A percentile compares a stretch with the other conserved stretches of the same genome.
phyloP scores from a whole-genome alignment of 1,140 invertebrate species.

The Tetranychus cinnabarinus region DNA sequence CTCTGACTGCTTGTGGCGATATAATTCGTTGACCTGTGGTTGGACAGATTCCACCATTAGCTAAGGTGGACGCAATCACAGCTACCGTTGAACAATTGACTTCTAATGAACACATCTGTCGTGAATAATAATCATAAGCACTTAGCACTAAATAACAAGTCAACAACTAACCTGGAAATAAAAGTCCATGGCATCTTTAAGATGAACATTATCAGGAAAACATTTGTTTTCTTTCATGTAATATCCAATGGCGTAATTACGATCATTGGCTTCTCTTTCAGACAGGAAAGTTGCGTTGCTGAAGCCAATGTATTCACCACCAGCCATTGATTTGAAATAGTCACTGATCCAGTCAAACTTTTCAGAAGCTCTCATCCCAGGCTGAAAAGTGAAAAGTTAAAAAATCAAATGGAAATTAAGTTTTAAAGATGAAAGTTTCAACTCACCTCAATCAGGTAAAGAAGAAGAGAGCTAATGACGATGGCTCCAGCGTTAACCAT shows the following conservation, averaged over 20 bases:
- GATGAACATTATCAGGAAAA: conserved; percentile 63
- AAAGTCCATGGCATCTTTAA: conserved; percentile 84
- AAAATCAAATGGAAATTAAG: neutral
- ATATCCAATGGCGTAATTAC: conserved; percentile 89
- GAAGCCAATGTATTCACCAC: conserved; percentile 75
- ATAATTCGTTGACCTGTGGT: conserved; percentile 61
- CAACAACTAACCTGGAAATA: conserved; percentile 53
- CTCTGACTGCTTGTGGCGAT: conserved; percentile 22
- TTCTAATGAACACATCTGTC: conserved; percentile 72
- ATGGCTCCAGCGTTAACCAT: conserved; percentile 96
- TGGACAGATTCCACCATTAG: conserved; percentile 94
- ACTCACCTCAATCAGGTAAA: conserved; percentile 55
- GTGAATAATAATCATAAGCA: conserved; percentile 22
- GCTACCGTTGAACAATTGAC: conserved; percentile 71
- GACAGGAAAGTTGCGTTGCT: conserved; percentile 93
- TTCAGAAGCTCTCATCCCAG: conserved; percentile 12
- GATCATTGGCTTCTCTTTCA: conserved; percentile 78
- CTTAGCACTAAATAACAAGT: conserved; percentile 18
- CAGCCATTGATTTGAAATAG: conserved; percentile 39
- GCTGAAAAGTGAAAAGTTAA: neutral
- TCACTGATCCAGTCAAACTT: conserved; percentile 28
- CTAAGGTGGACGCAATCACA: conserved; percentile 80
- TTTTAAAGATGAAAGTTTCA: conserved; percentile 23
- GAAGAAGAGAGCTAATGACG: conserved; percentile 62
- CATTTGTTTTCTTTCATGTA: conserved; percentile 93